phyloP scores from a whole-genome alignment of 2,888 invertebrate genomes.

The Drosophila mayaguana region DNA sequence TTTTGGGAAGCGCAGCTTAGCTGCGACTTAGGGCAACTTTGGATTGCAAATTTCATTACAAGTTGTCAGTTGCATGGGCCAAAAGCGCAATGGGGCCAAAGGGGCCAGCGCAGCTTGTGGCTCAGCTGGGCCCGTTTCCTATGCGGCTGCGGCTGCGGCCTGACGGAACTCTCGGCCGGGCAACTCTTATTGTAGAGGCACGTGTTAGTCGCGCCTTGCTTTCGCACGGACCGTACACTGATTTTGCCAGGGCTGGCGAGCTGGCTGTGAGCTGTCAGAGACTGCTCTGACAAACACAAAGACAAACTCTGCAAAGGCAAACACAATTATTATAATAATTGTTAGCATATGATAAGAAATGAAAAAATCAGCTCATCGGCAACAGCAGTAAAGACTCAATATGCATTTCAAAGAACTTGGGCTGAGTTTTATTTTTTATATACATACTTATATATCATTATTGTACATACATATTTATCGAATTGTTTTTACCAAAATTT shows the following conservation, averaged over 20 bases:
- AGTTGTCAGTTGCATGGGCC: constrained; percentile 40
- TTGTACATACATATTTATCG: no score
- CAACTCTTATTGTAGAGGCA: constrained; percentile 28
- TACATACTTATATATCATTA: no score
- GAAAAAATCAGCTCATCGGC: no score
- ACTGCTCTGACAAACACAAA: no score
- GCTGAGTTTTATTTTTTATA: no score
- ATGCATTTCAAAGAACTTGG: no score
- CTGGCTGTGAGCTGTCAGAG: no score
- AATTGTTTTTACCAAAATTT: no score
- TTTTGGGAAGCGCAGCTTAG: constrained; percentile 54
- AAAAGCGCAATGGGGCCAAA: not conserved
- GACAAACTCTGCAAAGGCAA: no score
- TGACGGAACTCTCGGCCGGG: not conserved
- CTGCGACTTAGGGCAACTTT: constrained; percentile 61
- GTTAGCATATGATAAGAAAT: no score
- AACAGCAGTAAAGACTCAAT: no score
- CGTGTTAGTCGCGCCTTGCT: constrained; percentile 48
- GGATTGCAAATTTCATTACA: constrained; percentile 65
- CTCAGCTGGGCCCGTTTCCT: constrained; percentile 17
- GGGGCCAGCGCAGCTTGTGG: constrained; percentile 9
- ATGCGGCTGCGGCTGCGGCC: constrained; percentile 19
- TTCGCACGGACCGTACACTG: constrained; percentile 3
- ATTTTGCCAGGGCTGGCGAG: constrained; percentile 42
- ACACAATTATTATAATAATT: no score